Percentiles rank a stretch among this genome's conserved stretches.
These are phyloP conservation scores for Oreortyx pictus DNA, from an alignment of 2,797 vertebrate genomes.

Conservation along the genomic window DNA sequence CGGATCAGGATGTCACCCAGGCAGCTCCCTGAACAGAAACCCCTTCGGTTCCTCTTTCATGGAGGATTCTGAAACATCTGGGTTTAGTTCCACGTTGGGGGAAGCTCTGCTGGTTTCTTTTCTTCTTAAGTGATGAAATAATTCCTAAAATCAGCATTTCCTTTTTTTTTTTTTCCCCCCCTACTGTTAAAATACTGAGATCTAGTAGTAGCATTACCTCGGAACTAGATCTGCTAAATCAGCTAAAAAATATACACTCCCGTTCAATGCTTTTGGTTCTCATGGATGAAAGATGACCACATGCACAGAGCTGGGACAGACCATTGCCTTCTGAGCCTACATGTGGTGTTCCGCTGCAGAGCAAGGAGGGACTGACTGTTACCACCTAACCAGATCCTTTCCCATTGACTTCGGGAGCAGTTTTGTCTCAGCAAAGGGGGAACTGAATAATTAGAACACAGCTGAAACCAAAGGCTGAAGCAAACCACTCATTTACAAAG, in stretches of 20 bases:
- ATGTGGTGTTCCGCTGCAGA: background rate
- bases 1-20: background rate
- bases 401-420: background rate
- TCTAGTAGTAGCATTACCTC: background rate
- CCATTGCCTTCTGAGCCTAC: background rate
- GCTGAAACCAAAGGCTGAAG: background rate
- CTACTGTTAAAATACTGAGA: background rate
- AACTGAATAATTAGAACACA: background rate
- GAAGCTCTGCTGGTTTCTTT: background rate
- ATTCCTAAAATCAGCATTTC: slow-evolving; percentile 35
- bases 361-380: background rate
- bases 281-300: background rate
- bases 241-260: background rate
- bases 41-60: background rate
- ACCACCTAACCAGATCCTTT: background rate
- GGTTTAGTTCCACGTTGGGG: background rate
- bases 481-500: background rate
- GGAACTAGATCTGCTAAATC: background rate
- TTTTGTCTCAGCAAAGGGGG: background rate
- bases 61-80: slow-evolving; percentile 9
- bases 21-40: background rate
- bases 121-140: background rate
- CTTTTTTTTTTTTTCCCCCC: background rate
- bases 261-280: background rate
- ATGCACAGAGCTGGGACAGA: background rate